Conservation (phyloP, 1,140 invertebrate genomes). For the Drosophila oshimai region DNA sequence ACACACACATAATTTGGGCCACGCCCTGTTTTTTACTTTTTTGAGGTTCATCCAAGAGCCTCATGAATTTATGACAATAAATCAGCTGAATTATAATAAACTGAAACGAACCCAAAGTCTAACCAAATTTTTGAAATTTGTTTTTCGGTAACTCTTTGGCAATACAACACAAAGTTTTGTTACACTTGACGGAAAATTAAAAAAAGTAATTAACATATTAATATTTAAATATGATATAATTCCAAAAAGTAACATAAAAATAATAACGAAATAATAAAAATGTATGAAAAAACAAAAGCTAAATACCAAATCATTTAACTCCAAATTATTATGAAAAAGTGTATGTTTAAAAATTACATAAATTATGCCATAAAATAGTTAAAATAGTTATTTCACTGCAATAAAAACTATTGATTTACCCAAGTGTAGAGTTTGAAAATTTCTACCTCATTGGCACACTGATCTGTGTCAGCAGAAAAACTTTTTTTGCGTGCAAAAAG, state of each 20-base stretch:
- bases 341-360: background rate
- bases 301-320: too few relatives aligned
- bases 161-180: conserved; percentile 19
- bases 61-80: conserved; percentile 51
- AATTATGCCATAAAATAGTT: background rate
- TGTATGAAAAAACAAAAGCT: too few relatives aligned
- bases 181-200: background rate
- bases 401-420: background rate
- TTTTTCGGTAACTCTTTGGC: conserved; percentile 16
- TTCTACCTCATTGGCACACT: conserved; percentile 2
- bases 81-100: conserved; percentile 29
- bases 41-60: conserved; percentile 29
- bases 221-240: too few relatives aligned
- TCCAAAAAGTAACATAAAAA: too few relatives aligned
- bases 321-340: too few relatives aligned
- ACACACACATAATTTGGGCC: conserved; percentile 30
- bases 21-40: conserved; percentile 35
- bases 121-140: conserved; percentile 20
- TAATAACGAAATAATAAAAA: too few relatives aligned
- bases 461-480: conserved; percentile 45
- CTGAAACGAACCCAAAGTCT: conserved; percentile 31
- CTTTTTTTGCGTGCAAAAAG: conserved; percentile 50
- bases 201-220: too few relatives aligned
- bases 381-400: background rate
- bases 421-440: background rate